Conservation (phyloP, 2,797 vertebrate species). For the Melanotaenia pygmaea region DNA sequence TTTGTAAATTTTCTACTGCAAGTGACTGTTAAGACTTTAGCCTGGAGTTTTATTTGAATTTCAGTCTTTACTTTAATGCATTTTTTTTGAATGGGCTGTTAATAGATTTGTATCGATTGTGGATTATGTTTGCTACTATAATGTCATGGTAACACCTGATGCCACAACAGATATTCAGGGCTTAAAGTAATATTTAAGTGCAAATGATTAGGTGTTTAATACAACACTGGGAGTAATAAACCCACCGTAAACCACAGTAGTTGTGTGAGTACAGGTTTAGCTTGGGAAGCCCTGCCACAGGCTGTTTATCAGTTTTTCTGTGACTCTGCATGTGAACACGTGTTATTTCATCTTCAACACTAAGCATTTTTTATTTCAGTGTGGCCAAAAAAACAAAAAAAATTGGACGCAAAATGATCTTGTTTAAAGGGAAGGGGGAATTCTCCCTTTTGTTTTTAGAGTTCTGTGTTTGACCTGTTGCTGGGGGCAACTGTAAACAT, state of each 20-base stretch:
- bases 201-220: constrained; percentile 44
- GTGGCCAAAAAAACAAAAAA: constrained; percentile 31
- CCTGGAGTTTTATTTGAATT: constrained; percentile 26
- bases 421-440: constrained; percentile 78
- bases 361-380: constrained; percentile 14
- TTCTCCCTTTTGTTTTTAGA: constrained; percentile 86
- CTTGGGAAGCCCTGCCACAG: constrained; percentile 30
- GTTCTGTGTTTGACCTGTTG: constrained; percentile 86
- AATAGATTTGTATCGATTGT: constrained; percentile 12
- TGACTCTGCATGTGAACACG: constrained; percentile 40
- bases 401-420: constrained; percentile 57
- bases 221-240: constrained; percentile 37
- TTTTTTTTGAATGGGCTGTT: constrained; percentile 14
- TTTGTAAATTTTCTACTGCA: constrained; percentile 3
- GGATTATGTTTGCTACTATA: constrained; percentile 25
- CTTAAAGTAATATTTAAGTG: constrained; percentile 30
- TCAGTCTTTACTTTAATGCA: constrained; percentile 1
- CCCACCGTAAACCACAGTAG: constrained; percentile 11
- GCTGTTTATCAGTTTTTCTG: constrained; percentile 21
- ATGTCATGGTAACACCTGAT: constrained; percentile 45
- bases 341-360: constrained; percentile 39
- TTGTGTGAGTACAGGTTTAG: constrained; percentile 20
- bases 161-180: constrained; percentile 22
- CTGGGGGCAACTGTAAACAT: constrained; percentile 86
- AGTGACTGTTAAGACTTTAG: constrained; percentile 51